A percentile compares a stretch with the other conserved stretches of the same genome.
Conservation (phyloP, 2,888 invertebrate genomes). For the Geotrupes spiniger region DNA sequence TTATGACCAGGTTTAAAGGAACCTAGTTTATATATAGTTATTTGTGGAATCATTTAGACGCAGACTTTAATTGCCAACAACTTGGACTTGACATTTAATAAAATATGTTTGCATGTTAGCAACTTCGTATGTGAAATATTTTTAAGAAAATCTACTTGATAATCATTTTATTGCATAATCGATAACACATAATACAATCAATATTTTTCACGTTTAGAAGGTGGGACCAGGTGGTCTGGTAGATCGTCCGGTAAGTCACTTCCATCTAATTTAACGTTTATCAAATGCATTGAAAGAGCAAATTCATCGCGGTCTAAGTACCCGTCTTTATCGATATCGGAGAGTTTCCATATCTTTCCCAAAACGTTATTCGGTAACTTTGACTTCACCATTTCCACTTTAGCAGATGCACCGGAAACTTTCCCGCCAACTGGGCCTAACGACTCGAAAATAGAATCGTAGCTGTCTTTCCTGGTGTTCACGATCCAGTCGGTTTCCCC, state of each 20-base stretch:
- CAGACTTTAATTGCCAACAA: no score
- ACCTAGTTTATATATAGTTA: no score
- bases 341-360: constrained; percentile 95
- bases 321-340: constrained; percentile 94
- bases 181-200: constrained; percentile 5
- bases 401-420: constrained; percentile 86
- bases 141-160: no score
- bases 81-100: no score
- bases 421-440: constrained; percentile 88
- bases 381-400: constrained; percentile 93
- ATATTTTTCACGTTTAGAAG: constrained; percentile 60
- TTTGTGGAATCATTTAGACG: no score
- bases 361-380: constrained; percentile 95
- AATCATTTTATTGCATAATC: not conserved
- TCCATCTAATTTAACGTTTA: constrained; percentile 83
- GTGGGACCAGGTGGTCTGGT: constrained; percentile 87
- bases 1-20: no score
- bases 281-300: constrained; percentile 94
- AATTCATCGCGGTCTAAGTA: constrained; percentile 93
- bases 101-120: no score
- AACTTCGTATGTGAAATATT: no score
- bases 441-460: constrained; percentile 76
- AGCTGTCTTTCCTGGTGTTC: constrained; percentile 78
- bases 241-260: constrained; percentile 85
- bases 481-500: constrained; percentile 98